Evolutionary conservation across 2,888 invertebrate species (phyloP), one percentile per base, ranked within the genome.

Genomic region (Habroteleia sp.): DNA sequence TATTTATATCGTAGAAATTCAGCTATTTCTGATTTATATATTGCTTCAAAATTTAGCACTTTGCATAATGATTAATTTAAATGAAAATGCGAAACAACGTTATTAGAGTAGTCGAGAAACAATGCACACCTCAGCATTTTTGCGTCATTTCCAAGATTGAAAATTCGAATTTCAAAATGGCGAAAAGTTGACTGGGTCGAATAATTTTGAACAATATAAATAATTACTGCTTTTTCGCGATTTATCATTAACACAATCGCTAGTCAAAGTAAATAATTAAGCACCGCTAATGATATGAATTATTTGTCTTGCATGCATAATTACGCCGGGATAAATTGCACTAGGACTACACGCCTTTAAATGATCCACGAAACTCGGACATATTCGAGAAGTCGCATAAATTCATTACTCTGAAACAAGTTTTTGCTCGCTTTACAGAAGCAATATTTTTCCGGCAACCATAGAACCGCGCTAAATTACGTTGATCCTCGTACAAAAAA

Each of bases 321-420:
- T 66, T 66, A 39, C 56, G 20, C 27, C 6, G 27, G 17, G 11
- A 37, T 27, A 48, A 56, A 66, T 56, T 39, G 48, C 41, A 11
- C 27, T 31, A 8, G 25, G 8, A 3, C 48, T 35, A 27, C n/a
- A n/a, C 31, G 17, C 56, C 39, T 39, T 42, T 29, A 56, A 66
- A 48, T 66, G 56, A 66, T 56, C 56, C 56, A 31, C 31, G 41
- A 63, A 63, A 42, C 50, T 31, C 42, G 50, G 50, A 39, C 50
- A 50, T 20, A 23, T 50, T 41, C 41, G 50, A 50, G 29, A 63
- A 63, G 25, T 50, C 31, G 42, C 41, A 39, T 63, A 63, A 63
- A 65, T 65, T 42, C 42, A 65, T 52, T 52, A 65, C 63, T 37
- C 23, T 20, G 39, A 66, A 54, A 66, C 54, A 54, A 46, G 31